Conservation (phyloP, 2,888 invertebrate genomes). For the Magallana nippona region DNA sequence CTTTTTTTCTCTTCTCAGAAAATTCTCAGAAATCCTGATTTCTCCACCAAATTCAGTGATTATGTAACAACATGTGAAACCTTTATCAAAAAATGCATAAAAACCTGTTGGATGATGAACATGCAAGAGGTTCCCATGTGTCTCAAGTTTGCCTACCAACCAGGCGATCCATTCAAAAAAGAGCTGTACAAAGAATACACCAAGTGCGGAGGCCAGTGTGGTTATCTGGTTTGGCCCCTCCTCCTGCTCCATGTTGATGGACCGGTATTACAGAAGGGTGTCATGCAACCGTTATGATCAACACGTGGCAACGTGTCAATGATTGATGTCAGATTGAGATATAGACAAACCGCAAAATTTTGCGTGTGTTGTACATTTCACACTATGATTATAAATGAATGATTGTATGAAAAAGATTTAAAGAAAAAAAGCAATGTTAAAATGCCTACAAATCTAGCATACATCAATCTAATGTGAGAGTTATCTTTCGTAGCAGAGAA, state of each 20-base stretch:
- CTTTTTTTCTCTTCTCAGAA: neutral
- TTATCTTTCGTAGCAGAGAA: too few relatives aligned
- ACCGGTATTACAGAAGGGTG: constrained; percentile 50
- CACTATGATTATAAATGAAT: too few relatives aligned
- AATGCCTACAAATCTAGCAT: too few relatives aligned
- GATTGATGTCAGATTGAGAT: neutral
- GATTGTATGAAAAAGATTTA: too few relatives aligned
- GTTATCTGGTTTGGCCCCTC: constrained; percentile 56
- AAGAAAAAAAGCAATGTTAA: too few relatives aligned
- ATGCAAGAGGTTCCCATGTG: constrained; percentile 51
- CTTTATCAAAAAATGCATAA: constrained; percentile 42
- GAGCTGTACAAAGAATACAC: constrained; percentile 50
- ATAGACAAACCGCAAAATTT: neutral
- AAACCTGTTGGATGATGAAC: constrained; percentile 57
- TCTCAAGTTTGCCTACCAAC: constrained; percentile 27
- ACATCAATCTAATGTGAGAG: too few relatives aligned
- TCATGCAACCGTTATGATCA: constrained; percentile 47
- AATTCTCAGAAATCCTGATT: neutral
- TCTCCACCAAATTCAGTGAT: neutral
- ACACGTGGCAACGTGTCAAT: too few relatives aligned
- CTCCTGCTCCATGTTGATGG: constrained; percentile 52
- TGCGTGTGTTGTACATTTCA: too few relatives aligned
- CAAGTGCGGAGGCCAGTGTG: constrained; percentile 46
- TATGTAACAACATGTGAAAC: neutral
- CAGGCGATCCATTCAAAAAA: constrained; percentile 37